phyloP scores from a whole-genome alignment of 2,797 vertebrate genomes.

The Dendrocincla tyrannina region DNA sequence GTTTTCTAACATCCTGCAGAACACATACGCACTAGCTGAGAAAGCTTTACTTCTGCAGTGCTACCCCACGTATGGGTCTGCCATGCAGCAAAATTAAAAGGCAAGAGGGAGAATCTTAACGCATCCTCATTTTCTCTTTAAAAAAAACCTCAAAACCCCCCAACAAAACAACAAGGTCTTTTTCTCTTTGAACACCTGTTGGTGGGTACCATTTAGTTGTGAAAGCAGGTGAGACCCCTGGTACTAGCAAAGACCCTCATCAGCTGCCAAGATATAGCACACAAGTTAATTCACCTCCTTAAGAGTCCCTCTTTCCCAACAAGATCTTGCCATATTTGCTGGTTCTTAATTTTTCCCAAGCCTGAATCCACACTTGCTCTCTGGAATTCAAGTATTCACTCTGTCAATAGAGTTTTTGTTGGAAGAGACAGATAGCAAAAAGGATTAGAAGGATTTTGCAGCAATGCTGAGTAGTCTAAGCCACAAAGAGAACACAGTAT shows the following conservation, averaged over 20 bases:
- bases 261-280: neutral
- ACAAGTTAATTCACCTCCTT: neutral
- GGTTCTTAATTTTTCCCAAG: neutral
- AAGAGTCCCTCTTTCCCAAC: neutral
- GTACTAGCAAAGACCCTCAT: neutral
- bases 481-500: neutral
- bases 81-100: neutral
- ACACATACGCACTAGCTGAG: neutral
- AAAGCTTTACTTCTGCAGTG: neutral
- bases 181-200: neutral
- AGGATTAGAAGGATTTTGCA: constrained; percentile 22
- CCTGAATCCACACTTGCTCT: neutral
- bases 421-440: neutral
- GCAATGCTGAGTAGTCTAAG: neutral
- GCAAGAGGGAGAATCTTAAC: neutral
- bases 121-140: neutral
- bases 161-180: neutral
- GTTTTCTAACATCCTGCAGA: neutral
- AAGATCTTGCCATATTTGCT: neutral
- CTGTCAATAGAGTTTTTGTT: neutral
- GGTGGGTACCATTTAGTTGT: neutral
- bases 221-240: neutral
- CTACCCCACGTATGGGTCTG: neutral
- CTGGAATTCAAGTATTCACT: neutral
- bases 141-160: neutral